Evolutionary conservation across 2,797 vertebrate genomes (phyloP).

Genomic region (Diplodus puntazzo): DNA sequence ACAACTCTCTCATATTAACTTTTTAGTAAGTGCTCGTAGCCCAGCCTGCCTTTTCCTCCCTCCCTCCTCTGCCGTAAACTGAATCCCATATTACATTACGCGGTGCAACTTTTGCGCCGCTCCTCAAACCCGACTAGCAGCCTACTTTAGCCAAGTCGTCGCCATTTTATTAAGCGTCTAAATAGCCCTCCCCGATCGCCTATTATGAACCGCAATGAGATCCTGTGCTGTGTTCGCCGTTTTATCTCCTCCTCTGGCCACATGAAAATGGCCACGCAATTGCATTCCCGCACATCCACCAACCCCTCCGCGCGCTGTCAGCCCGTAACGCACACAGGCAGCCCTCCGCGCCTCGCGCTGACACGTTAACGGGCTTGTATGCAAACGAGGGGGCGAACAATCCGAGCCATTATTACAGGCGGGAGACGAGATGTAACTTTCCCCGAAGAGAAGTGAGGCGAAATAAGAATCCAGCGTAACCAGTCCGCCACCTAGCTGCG

Average conservation of each 20-base stretch:
- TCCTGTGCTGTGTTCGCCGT: conserved; percentile 63
- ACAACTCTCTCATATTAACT: conserved; percentile 35
- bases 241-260: conserved; percentile 71
- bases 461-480: conserved; percentile 56
- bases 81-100: conserved; percentile 17
- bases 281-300: conserved; percentile 79
- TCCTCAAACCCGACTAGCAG: conserved; percentile 48
- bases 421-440: conserved; percentile 79
- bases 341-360: conserved; percentile 38
- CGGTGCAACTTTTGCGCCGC: conserved; percentile 67
- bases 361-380: conserved; percentile 62
- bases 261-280: conserved; percentile 81
- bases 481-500: conserved; percentile 83
- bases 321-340: conserved; percentile 28
- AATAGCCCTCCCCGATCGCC: conserved; percentile 69
- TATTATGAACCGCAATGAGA: conserved; percentile 69
- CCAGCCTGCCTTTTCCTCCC: background rate
- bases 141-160: conserved; percentile 76
- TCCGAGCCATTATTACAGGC: conserved; percentile 65
- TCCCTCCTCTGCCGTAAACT: background rate
- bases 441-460: conserved; percentile 65
- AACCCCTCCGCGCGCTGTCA: conserved; percentile 50
- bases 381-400: conserved; percentile 50
- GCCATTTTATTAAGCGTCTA: conserved; percentile 81
- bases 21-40: conserved; percentile 16